phyloP scores from a whole-genome alignment of 2,113 vertebrate species.

The Kryptolebias marmoratus region DNA sequence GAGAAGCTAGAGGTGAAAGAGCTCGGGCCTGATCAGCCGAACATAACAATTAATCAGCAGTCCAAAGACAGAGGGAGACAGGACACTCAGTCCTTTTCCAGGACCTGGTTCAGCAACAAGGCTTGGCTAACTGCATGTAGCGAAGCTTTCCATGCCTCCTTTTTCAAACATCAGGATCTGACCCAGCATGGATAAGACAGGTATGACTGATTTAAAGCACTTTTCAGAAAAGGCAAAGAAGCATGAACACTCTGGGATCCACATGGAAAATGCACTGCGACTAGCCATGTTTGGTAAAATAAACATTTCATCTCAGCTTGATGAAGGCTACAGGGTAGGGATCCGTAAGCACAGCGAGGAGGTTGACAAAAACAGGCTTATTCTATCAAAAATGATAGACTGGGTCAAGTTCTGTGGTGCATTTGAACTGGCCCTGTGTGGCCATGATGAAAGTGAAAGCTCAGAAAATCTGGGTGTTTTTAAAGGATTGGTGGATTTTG shows the following conservation, averaged over 20 bases:
- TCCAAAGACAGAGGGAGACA: no score
- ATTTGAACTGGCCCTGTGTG: background rate
- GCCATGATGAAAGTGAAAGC: background rate
- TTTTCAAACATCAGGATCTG: no score
- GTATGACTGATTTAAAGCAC: no score
- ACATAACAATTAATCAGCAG: no score
- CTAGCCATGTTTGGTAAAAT: constrained; percentile 1
- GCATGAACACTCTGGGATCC: background rate
- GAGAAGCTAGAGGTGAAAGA: no score
- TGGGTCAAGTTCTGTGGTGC: background rate
- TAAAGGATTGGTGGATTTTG: background rate
- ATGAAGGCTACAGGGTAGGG: background rate
- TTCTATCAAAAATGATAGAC: background rate
- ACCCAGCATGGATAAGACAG: no score
- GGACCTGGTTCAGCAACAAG: no score
- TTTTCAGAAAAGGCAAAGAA: background rate
- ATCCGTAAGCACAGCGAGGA: background rate
- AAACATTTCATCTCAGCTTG: background rate
- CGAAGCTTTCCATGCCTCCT: no score
- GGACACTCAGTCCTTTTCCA: no score
- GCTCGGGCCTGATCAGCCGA: no score
- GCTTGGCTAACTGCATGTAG: no score
- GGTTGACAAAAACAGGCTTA: background rate
- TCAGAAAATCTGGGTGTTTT: background rate
- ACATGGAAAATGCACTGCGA: background rate